phyloP scores from a whole-genome alignment of 2,113 vertebrate species.

The Psephotus haematonotus region DNA sequence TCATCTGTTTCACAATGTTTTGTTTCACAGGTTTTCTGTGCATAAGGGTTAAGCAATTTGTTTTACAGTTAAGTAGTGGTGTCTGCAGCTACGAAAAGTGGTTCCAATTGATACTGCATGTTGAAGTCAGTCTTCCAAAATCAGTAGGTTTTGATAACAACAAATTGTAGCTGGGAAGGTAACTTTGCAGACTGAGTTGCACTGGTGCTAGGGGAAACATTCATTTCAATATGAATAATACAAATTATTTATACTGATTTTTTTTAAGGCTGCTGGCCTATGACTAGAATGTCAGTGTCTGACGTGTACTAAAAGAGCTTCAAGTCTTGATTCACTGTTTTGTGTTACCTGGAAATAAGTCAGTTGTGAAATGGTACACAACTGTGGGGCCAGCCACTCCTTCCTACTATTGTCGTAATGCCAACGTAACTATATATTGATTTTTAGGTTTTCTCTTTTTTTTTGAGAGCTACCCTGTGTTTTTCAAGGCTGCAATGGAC shows the following conservation, averaged over 20 bases:
- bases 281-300: fast-evolving
- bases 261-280: not conserved
- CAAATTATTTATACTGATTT: not conserved
- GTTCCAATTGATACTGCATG: not conserved
- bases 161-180: not conserved
- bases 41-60: not conserved
- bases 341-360: not conserved
- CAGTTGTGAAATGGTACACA: not conserved
- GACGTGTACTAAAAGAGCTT: not conserved
- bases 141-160: not conserved
- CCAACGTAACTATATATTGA: not conserved
- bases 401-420: not conserved
- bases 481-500: not conserved
- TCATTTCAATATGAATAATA: not conserved
- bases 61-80: not conserved
- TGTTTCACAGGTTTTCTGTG: not conserved
- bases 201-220: not conserved
- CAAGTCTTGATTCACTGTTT: not conserved
- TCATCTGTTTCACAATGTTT: not conserved
- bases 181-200: not conserved
- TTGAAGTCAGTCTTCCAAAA: slow-evolving; percentile 6
- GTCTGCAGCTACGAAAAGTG: not conserved
- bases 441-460: not conserved
- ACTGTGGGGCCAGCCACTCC: not conserved
- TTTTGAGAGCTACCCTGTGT: not conserved